Conservation (phyloP, 2,888 invertebrate genomes). For the Protophormia terraenovae region DNA sequence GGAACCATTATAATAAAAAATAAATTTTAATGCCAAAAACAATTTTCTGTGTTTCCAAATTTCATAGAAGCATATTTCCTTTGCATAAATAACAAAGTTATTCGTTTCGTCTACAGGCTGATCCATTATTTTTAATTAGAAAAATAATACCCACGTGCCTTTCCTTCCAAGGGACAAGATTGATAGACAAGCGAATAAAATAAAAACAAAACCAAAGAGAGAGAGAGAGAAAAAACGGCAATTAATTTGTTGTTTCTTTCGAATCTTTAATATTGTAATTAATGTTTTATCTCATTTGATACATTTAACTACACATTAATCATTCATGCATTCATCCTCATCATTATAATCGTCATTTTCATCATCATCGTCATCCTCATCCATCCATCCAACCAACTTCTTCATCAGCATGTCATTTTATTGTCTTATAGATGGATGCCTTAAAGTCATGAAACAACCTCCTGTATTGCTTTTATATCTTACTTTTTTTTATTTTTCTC, state of each 20-base stretch:
- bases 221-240: background rate
- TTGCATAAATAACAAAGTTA: no score
- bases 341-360: conserved; percentile 35
- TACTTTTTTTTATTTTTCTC: background rate
- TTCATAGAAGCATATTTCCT: no score
- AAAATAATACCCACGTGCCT: background rate
- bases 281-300: conserved; percentile 44
- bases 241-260: background rate
- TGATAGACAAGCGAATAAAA: background rate
- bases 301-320: conserved; percentile 55
- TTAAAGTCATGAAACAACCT: background rate
- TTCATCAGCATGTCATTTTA: conserved; percentile 24
- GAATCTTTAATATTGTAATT: conserved; percentile 41
- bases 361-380: background rate
- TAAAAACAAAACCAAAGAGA: background rate
- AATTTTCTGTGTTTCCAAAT: no score
- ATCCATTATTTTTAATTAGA: conserved; percentile 6
- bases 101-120: background rate
- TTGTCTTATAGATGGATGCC: conserved; percentile 18
- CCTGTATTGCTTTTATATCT: background rate
- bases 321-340: conserved; percentile 46
- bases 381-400: background rate
- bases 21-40: no score
- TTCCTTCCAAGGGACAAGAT: background rate
- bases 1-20: no score